A percentile compares a stretch with the other conserved stretches of the same genome.
phyloP scores from a whole-genome alignment of 2,888 invertebrate species.

The Cephus nigrinus region DNA sequence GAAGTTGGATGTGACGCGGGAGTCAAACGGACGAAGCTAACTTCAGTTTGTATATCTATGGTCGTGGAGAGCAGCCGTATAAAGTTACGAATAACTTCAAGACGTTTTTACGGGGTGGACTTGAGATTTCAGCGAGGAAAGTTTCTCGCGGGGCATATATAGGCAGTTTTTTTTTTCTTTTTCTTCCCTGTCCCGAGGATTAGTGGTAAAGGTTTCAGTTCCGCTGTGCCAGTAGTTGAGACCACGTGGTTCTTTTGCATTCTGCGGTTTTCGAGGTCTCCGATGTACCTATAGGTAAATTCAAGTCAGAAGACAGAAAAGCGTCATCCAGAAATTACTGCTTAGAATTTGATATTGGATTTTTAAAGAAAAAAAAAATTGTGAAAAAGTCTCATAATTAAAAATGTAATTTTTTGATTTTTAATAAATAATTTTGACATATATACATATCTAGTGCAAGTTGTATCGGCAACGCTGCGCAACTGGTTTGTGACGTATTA shows the following conservation, averaged over 20 bases:
- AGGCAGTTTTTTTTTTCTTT: not conserved
- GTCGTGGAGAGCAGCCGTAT: not conserved
- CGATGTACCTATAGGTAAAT: not conserved
- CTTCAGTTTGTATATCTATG: not conserved
- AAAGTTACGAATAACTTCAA: not conserved
- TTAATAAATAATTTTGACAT: not conserved
- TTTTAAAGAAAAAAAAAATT: not conserved
- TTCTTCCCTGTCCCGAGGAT: not conserved
- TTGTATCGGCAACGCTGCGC: not conserved
- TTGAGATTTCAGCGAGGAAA: constrained; percentile 15
- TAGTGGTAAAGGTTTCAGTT: constrained; percentile 6
- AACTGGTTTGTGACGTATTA: not conserved
- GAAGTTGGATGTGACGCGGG: not conserved
- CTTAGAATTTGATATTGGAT: not conserved
- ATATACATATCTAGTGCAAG: not conserved
- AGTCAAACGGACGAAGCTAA: not conserved
- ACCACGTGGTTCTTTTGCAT: constrained; percentile 43
- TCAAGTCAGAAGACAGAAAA: not conserved
- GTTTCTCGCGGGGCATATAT: not conserved
- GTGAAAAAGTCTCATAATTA: too few relatives aligned
- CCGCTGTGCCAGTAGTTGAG: not conserved
- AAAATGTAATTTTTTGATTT: too few relatives aligned
- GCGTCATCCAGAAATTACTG: not conserved
- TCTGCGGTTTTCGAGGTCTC: constrained; percentile 40
- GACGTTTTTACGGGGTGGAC: constrained; percentile 4